These are phyloP conservation scores for Anolis carolinensis DNA, from an alignment of 2,113 vertebrate genomes.

Conservation along the genomic window DNA sequence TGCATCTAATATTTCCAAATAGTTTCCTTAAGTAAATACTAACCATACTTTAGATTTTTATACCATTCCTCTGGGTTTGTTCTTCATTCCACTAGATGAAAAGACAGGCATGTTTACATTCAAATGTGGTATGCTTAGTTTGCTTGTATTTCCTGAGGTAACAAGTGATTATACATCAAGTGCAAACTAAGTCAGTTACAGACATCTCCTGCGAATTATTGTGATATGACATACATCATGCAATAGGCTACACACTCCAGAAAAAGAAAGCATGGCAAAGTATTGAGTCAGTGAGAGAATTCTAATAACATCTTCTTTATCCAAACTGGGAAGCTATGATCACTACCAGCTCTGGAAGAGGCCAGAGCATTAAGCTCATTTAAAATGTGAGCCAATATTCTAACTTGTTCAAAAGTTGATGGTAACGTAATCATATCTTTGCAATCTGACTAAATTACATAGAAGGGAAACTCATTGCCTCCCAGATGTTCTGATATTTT, in stretches of 20 bases:
- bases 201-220: background rate
- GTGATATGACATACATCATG: background rate
- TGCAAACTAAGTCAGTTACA: background rate
- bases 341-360: background rate
- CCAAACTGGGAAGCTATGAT: too few species aligned
- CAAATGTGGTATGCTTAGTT: background rate
- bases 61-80: background rate
- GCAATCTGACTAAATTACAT: background rate
- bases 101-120: background rate
- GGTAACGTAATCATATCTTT: background rate
- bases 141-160: background rate
- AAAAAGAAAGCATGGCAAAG: background rate
- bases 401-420: background rate
- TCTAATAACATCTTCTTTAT: too few species aligned
- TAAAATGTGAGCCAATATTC: background rate
- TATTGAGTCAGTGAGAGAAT: background rate
- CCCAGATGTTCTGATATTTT: background rate
- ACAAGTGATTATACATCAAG: background rate
- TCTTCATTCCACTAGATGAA: background rate
- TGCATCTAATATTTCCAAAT: background rate
- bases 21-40: background rate
- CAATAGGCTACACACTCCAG: background rate
- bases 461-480: too few species aligned
- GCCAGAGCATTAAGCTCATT: background rate
- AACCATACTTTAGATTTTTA: background rate